These are phyloP conservation scores for Leucophora obtusa DNA, from an alignment of 2,888 invertebrate species.

Conservation along the genomic window DNA sequence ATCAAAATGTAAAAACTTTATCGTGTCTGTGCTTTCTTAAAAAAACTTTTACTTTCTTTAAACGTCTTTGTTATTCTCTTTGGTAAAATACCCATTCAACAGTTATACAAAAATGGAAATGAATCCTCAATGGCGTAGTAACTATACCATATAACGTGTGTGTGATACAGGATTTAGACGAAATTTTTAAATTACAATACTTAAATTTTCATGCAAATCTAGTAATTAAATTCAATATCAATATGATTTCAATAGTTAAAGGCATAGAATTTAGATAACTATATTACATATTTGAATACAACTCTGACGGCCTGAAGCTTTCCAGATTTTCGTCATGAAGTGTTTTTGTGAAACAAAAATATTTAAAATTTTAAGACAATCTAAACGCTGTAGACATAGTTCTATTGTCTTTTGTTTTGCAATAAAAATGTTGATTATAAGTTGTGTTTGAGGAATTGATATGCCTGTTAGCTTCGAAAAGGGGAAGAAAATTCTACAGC, in stretches of 20 bases:
- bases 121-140: constrained; percentile 16
- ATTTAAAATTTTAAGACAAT: not conserved
- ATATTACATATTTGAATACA: too few species aligned
- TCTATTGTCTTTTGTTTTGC: not conserved
- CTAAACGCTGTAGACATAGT: not conserved
- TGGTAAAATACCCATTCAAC: constrained; percentile 12
- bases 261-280: too few species aligned
- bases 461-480: constrained; percentile 33
- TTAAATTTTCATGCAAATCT: too few species aligned
- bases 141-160: not conserved
- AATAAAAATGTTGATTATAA: constrained; percentile 16
- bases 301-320: too few species aligned
- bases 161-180: not conserved
- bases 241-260: too few species aligned
- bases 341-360: too few species aligned
- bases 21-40: too few species aligned
- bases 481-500: constrained; percentile 16
- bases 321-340: too few species aligned
- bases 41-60: constrained; percentile 26
- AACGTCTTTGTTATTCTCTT: constrained; percentile 23
- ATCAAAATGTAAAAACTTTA: too few species aligned
- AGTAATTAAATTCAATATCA: too few species aligned
- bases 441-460: constrained; percentile 38
- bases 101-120: not conserved
- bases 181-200: not conserved